Evolutionary conservation across 2,113 vertebrate species (phyloP).

Genomic region (Larimichthys crocea): DNA sequence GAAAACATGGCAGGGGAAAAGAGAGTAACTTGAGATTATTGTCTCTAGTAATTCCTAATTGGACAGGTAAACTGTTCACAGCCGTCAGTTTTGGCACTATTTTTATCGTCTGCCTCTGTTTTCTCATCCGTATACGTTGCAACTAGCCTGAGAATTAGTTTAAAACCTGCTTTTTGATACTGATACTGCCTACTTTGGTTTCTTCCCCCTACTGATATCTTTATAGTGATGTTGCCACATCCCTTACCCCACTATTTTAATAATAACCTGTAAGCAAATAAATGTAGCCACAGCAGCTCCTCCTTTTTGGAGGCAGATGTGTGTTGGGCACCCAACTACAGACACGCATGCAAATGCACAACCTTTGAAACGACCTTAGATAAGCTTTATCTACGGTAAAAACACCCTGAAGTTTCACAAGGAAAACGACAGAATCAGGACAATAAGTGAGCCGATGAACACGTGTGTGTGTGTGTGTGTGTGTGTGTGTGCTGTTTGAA

Average conservation of each 20-base stretch:
- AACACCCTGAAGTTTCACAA: slow-evolving; percentile 9
- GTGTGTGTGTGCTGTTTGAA: slow-evolving; percentile 88
- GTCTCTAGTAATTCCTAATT: not conserved
- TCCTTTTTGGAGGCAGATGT: slow-evolving; percentile 16
- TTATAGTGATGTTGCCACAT: not conserved
- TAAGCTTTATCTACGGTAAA: slow-evolving; percentile 12
- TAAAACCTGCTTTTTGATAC: too few relatives aligned
- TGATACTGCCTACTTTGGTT: not conserved
- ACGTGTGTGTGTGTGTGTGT: slow-evolving; percentile 6
- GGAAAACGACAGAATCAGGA: not conserved
- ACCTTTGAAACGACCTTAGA: slow-evolving; percentile 72
- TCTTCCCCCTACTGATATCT: not conserved
- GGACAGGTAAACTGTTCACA: not conserved
- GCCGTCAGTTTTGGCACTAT: not conserved
- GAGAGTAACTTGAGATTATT: too few relatives aligned
- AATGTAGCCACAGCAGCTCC: not conserved
- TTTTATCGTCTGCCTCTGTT: not conserved
- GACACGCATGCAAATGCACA: slow-evolving; percentile 49
- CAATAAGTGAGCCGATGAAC: not conserved
- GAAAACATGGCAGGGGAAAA: not conserved
- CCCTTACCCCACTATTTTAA: too few relatives aligned
- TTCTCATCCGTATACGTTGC: not conserved
- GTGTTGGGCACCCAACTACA: slow-evolving; percentile 52
- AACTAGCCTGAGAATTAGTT: too few relatives aligned
- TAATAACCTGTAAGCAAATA: not conserved